A percentile compares a stretch with the other conserved stretches of the same genome.
Evolutionary conservation across 1,140 invertebrate genomes (phyloP).

Genomic region (Procambarus virginalis): DNA sequence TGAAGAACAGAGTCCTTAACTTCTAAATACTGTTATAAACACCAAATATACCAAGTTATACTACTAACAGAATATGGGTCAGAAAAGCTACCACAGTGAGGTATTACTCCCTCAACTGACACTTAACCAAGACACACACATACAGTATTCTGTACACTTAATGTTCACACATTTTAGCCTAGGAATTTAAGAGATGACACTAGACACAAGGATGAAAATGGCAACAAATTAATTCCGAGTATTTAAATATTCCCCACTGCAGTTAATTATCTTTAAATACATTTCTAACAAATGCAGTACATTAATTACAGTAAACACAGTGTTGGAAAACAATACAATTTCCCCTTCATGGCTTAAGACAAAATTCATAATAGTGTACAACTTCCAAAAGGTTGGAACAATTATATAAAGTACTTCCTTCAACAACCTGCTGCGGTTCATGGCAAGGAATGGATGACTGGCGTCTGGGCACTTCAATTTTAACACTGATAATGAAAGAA

Average conservation of each 20-base stretch:
- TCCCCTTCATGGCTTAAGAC: background rate
- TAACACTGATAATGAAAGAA: background rate
- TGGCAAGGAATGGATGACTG: constrained; percentile 4
- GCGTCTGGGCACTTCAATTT: background rate
- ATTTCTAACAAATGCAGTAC: background rate
- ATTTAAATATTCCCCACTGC: background rate
- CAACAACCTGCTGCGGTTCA: background rate
- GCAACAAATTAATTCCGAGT: background rate
- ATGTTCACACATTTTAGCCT: background rate
- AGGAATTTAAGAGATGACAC: background rate
- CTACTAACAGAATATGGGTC: too few species aligned
- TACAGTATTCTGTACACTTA: background rate
- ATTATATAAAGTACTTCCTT: background rate
- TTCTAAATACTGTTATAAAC: too few species aligned
- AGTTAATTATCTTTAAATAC: background rate
- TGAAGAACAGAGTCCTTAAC: too few species aligned
- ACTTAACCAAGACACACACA: background rate
- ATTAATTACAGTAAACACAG: background rate
- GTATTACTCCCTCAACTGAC: background rate
- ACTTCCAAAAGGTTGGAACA: background rate
- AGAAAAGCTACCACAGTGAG: too few species aligned
- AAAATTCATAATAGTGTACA: background rate
- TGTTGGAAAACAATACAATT: background rate
- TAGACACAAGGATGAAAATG: background rate
- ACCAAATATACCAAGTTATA: too few species aligned